phyloP scores from a whole-genome alignment of 2,888 invertebrate species.

The Drosophila incognita region DNA sequence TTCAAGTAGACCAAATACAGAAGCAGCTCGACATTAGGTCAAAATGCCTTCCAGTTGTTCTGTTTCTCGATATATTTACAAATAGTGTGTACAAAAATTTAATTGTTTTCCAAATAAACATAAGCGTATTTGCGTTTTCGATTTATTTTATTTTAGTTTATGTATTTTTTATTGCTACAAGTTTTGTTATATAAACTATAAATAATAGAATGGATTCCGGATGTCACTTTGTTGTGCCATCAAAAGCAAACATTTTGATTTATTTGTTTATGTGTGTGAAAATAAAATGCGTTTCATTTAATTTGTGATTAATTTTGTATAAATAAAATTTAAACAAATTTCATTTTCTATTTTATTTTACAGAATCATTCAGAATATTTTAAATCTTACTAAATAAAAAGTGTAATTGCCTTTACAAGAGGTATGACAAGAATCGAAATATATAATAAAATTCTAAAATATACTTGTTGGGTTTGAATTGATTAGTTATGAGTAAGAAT shows the following conservation, averaged over 20 bases:
- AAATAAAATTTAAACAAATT: neutral
- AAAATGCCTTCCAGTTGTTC: constrained; percentile 15
- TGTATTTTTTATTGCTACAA: neutral
- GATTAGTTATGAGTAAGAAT: neutral
- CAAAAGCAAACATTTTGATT: neutral
- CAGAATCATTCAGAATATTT: neutral
- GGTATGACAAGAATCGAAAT: too few relatives aligned
- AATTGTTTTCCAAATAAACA: constrained; percentile 11
- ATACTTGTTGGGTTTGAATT: neutral
- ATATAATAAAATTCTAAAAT: neutral
- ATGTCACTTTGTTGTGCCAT: neutral
- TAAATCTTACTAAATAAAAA: too few relatives aligned
- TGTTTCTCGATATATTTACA: neutral
- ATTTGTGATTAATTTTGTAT: neutral
- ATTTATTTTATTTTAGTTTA: neutral
- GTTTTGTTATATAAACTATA: neutral
- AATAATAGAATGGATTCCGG: neutral
- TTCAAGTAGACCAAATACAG: constrained; percentile 50
- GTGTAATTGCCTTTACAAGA: too few relatives aligned
- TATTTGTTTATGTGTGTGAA: neutral
- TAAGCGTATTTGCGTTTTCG: neutral
- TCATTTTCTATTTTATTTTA: neutral
- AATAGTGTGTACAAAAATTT: constrained; percentile 1
- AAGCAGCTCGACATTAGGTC: constrained; percentile 17
- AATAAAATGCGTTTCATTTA: constrained; percentile 3